A percentile compares a stretch with the other conserved stretches of the same genome.
Conservation (phyloP, 2,888 invertebrate genomes). For the Microchrysa polita region DNA sequence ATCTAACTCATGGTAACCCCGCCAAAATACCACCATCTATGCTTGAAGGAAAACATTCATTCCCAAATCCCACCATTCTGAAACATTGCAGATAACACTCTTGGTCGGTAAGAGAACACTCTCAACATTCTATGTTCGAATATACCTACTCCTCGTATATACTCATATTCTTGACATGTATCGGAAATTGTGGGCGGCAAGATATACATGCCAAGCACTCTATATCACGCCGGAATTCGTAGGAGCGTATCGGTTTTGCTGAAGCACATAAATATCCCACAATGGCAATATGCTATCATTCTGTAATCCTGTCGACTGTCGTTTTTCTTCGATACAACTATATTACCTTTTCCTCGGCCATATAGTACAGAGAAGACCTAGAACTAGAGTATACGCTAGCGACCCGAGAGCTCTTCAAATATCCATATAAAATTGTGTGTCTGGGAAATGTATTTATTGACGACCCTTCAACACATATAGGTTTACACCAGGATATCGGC, state of each 20-base stretch:
- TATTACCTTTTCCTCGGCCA: background rate
- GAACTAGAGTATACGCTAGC: background rate
- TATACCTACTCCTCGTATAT: too few relatives aligned
- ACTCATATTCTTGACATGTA: background rate
- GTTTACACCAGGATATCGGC: constrained; percentile 19
- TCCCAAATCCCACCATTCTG: too few relatives aligned
- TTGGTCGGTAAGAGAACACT: too few relatives aligned
- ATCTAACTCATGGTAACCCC: too few relatives aligned
- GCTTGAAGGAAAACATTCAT: too few relatives aligned
- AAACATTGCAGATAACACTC: too few relatives aligned
- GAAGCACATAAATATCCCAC: constrained; percentile 19
- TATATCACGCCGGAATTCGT: background rate
- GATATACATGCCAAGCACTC: constrained; percentile 11
- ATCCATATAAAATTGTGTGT: constrained; percentile 24
- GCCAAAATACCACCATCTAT: too few relatives aligned
- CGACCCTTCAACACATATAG: constrained; percentile 28
- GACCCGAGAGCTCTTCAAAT: constrained; percentile 3
- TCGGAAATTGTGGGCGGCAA: constrained; percentile 11
- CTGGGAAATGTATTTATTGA: constrained; percentile 15
- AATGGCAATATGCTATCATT: constrained; percentile 27
- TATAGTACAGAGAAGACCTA: too few relatives aligned
- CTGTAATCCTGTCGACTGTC: constrained; percentile 23
- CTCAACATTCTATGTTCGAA: too few relatives aligned
- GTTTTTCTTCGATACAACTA: background rate
- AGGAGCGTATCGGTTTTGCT: constrained; percentile 10